Base-by-base conservation (phyloP, 2,888 invertebrate genomes). In the Volucella inflata region DNA sequence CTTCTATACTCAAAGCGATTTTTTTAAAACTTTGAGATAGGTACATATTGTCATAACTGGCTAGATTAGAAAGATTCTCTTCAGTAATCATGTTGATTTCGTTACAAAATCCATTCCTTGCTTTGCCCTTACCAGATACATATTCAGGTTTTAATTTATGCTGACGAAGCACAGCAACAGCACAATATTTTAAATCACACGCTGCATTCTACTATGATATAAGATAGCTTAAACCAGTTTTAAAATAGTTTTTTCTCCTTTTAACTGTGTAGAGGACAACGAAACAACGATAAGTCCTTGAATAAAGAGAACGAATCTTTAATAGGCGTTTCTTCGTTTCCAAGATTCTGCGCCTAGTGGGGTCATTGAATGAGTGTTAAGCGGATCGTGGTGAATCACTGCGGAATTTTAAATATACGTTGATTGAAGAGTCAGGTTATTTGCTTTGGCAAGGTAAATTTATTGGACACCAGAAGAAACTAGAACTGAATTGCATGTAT, bases 181-280 rank as follows among this genome's bases (percentile, higher is more conserved):
- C 30, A 6, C 6, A 30, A 30, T 6, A 0, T 30, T 30, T 30
- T 16, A 38, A 57, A 16, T 11, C 57, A 2, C n/a, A 14, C 1
- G n/a, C 12, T n/a, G 46, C 60, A 46, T 46, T 62, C 21, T 11
- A 17, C n/a, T 44, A 17, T 60, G 44, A 42, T 60, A 21, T 44
- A 60, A 60, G 14, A 64, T 64, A 30, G 16, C 11, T 10, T 48
- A 30, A 64, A 64, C 62, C 62, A 48, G 62, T 36, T 14, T 64
- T 46, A 10, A 3, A 64, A 48, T 14, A 30, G 4, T 48, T 16
- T 11, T 46, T 16, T 38, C 21, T 44, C 2, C 16, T 17, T 12
- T 59, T 46, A 3, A 14, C 21, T n/a, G 6, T 9, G 48, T 48
- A 64, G 62, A 48, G 62, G 48, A 64, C 62, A 64, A 64, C 36